Evolutionary conservation across 2,888 invertebrate species (phyloP), one percentile per base, ranked within the genome.

Genomic region (Lomographa bimaculata): DNA sequence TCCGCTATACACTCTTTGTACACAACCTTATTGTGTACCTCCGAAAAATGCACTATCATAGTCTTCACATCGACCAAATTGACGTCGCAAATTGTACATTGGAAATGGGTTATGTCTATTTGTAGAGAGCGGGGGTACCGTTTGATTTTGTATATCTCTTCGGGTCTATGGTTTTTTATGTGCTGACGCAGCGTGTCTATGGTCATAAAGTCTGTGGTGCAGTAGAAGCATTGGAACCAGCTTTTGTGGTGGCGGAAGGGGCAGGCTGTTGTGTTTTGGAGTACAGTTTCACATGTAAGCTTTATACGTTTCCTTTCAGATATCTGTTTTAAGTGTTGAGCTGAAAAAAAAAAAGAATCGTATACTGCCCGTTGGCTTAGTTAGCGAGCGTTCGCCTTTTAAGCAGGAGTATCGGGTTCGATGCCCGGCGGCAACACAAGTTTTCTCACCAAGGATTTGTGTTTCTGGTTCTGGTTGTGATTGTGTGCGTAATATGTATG

Each of bases 161-260:
- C 50, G 2, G 73, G 59, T 0, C 50, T 3, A 29, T 86, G 86
- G 0, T 43, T 51, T 33, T 58, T 43, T 1, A 52, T 77, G 45
- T 86, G 86, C 0, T 50, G 46, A 43, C 74, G 60, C 0, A 86
- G 60, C 3, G 67, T 43, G 21, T 68, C 65, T 8, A 85, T 71
- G 18, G 79, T 77, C 71, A 84, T 80, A 43, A 82, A 85, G 27
- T 79, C 75, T 52, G 77, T 51, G 1, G 64, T 57, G 50, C 86
- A 86, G 60, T 74, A 86, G 53, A 86, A 85, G 27, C 86, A 86
- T 46, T 75, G 82, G 59, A 86, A 86, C 85, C 86, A 86, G 53
- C 85, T 85, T 19, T 77, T 79, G 54, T 77, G 77, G 46, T 86
- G 86, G 8, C 85, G 62, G 50, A 86, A 86, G 0, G 84, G 84